These are phyloP conservation scores for Asteroscopus sphinx DNA, from an alignment of 2,888 invertebrate species.

Conservation along the genomic window DNA sequence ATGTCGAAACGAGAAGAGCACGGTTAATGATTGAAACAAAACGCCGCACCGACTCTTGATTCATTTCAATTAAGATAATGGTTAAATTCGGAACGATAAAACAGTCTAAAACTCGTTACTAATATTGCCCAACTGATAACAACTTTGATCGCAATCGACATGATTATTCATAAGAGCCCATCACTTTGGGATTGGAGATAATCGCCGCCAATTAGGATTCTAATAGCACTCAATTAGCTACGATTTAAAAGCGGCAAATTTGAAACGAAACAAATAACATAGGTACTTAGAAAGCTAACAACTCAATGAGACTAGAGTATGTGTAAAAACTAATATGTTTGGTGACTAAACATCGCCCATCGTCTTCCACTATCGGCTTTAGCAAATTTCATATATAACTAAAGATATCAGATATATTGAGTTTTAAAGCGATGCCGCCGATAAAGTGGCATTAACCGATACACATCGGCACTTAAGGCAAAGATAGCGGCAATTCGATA, in stretches of 20 bases:
- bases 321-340: constrained; percentile 10
- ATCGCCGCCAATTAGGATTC: constrained; percentile 41
- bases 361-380: constrained; percentile 58
- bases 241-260: constrained; percentile 38
- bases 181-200: constrained; percentile 26
- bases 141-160: constrained; percentile 42
- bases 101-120: constrained; percentile 30
- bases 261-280: constrained; percentile 22
- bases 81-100: constrained; percentile 37
- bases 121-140: constrained; percentile 48
- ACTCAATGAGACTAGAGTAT: constrained; percentile 4
- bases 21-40: constrained; percentile 2
- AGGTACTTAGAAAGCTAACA: constrained; percentile 11
- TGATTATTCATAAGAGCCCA: constrained; percentile 51
- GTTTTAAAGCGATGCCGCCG: constrained; percentile 77
- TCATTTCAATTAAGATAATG: constrained; percentile 48
- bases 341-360: constrained; percentile 39
- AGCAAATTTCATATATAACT: constrained; percentile 70
- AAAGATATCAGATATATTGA: constrained; percentile 72
- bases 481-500: constrained; percentile 76
- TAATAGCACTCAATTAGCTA: constrained; percentile 37
- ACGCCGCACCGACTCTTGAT: constrained; percentile 1
- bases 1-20: constrained; percentile 10
- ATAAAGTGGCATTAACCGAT: constrained; percentile 82
- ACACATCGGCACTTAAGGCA: constrained; percentile 84